Evolutionary conservation across 2,113 vertebrate genomes (phyloP).

Genomic region (Barbus barbus): DNA sequence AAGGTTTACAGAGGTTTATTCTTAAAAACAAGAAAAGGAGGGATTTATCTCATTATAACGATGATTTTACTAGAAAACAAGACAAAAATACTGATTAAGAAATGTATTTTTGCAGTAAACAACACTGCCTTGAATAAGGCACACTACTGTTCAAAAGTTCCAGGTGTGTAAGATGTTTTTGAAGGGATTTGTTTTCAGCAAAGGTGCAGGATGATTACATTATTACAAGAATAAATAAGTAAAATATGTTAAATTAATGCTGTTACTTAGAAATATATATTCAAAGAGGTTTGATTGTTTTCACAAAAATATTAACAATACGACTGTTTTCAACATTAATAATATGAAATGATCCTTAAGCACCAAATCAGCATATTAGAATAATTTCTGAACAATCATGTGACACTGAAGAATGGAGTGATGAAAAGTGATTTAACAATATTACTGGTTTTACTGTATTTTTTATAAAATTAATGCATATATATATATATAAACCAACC

Average conservation of each 20-base stretch:
- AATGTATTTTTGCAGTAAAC: background rate
- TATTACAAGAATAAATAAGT: too few relatives aligned
- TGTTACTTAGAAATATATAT: too few relatives aligned
- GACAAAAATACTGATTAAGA: background rate
- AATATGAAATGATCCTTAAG: background rate
- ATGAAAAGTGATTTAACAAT: too few relatives aligned
- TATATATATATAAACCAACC: too few relatives aligned
- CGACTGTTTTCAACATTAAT: background rate
- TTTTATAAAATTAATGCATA: background rate
- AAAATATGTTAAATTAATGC: too few relatives aligned
- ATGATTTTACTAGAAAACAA: too few relatives aligned
- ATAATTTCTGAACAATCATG: background rate
- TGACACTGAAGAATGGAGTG: background rate
- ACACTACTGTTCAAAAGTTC: background rate
- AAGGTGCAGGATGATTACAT: background rate
- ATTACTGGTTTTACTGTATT: background rate
- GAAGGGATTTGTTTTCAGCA: background rate
- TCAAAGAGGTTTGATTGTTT: background rate
- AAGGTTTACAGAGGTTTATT: too few relatives aligned
- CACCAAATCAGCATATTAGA: background rate
- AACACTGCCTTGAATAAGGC: background rate
- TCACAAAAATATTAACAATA: background rate
- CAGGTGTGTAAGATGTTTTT: background rate
- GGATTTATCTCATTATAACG: too few relatives aligned
- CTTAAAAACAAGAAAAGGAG: too few relatives aligned